Base-by-base conservation (phyloP, 2,888 invertebrate species). In the Drosophila melanosoma region DNA sequence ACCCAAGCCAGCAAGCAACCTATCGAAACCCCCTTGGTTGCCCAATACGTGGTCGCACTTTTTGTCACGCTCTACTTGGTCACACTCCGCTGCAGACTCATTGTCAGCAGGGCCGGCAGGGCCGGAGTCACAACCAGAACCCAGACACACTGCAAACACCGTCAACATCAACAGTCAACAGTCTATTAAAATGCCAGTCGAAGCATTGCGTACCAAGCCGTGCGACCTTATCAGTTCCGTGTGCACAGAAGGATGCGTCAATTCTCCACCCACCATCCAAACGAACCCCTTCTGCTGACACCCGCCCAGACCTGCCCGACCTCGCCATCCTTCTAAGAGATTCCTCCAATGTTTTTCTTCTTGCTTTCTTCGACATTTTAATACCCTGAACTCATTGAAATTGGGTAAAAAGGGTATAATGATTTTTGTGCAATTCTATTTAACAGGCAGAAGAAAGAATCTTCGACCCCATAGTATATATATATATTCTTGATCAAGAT, bases 121-220 rank as follows among this genome's bases (percentile, higher is more conserved):
- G 49, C 17, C 29, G 29, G 51, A 51, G 51, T 29, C 53, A 32
- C 54, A 51, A 38, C 38, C 60, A 54, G 60, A 29, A 36, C 7
- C 66, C 83, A 84, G 83, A 84, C 89, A 79, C 57, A 89, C 52
- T 76, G 89, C 73, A 87, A 89, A 89, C 85, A 85, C 63, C 61
- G 86, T 51, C 66, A 87, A 73, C 62, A 70, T 81, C 89, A 81
- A 76, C 88, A 83, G 90, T 81, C 89, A 81, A 76, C 88, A 83
- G 90, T 87, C 87, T 88, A 90, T 87, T 87, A 90, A 87, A 90
- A 87, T 87, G 87, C 87, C 82, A 83, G 83, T 73, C 89, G 85
- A 76, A 76, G 73, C 83, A 76, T 81, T 71, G 58, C 81, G 72
- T 69, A 54, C 61, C 74, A 82, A 83, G 69, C 79, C 84, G 83